Base-by-base conservation (phyloP, 1,140 invertebrate genomes). In the Caenorhabditis latens region DNA sequence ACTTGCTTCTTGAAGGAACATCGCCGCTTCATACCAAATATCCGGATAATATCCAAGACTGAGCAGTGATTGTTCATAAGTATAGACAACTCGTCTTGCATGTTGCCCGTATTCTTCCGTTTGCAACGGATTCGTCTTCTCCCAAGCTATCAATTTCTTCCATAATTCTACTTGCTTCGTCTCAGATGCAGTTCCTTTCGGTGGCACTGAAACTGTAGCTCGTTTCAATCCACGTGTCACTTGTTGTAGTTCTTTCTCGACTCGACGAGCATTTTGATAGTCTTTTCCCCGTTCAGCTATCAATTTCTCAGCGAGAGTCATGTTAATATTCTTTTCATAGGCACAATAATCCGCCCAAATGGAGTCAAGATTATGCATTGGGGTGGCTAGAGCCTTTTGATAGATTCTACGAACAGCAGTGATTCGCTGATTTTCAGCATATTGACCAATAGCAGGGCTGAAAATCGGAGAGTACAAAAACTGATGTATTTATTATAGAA, bases 391-490 rank as follows among this genome's bases (percentile, higher is more conserved):
- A 0, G 96, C 97, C 89, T 96, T 94, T 93, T 99, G 97, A 93
- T 98, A 99, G 92, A 98, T 96, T 94, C 98, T 98, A 79, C 98
- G 94, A 6, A 99, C 96, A 21, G 98, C 98, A 71, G 97, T 98
- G 71, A 99, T 99, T 93, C 97, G 97, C 94, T 99, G 98, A 93
- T 99, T 99, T 93, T 99, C 98, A 0, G 98, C 98, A 94, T 99
- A 99, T 9, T 97, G 98, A 7, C 98, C 98, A 4, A 98, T 95
- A 19, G 98, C 98, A 91, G 99, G 97, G 0, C 94, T 94, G 87
- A 32, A 32, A 32, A 32, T 32, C 32, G 32, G 32, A 32, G 85
- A 92, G 86, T 71, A 84, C 86, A 67, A 53, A 75, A 46, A 46
- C 14, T n/a, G 19, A 58, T 7, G 14, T 58, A n/a, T 58, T 58